Conservation (phyloP, 2,797 vertebrate genomes). For the Rhinella marina region DNA sequence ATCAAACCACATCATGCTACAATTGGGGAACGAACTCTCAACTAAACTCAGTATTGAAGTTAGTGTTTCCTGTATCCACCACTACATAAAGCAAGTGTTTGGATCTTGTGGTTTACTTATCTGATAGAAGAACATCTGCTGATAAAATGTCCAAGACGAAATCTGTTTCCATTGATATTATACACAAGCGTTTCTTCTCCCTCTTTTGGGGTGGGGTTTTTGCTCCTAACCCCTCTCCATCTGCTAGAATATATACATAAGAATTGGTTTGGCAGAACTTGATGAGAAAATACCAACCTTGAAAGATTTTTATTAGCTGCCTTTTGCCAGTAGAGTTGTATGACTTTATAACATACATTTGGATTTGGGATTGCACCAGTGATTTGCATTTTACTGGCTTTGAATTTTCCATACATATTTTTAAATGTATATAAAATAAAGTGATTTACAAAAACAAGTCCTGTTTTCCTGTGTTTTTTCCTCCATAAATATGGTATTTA, state of each 20-base stretch:
- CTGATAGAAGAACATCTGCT: slow-evolving; percentile 26
- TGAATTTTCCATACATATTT: slow-evolving; percentile 63
- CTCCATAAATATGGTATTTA: no score
- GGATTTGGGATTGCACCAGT: slow-evolving; percentile 63
- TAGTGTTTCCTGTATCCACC: slow-evolving; percentile 34
- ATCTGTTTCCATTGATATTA: slow-evolving; percentile 34
- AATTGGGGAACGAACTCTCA: slow-evolving; percentile 27
- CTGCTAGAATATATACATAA: slow-evolving; percentile 27
- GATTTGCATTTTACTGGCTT: slow-evolving; percentile 62
- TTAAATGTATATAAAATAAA: slow-evolving; percentile 64
- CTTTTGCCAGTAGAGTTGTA: slow-evolving; percentile 59
- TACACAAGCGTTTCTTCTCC: not conserved
- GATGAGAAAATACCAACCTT: slow-evolving; percentile 36
- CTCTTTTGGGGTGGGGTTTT: not conserved
- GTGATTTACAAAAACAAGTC: slow-evolving; percentile 59
- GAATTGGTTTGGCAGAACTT: slow-evolving; percentile 51
- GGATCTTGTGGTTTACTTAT: slow-evolving; percentile 42
- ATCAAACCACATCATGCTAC: slow-evolving; percentile 43
- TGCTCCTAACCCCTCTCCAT: not conserved
- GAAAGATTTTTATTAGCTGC: slow-evolving; percentile 53
- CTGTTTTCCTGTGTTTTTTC: not conserved
- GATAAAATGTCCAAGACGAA: slow-evolving; percentile 22
- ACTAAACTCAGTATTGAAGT: slow-evolving; percentile 16
- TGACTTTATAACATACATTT: slow-evolving; percentile 60
- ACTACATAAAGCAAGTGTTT: slow-evolving; percentile 36